Percentiles rank a stretch among this genome's conserved stretches.
Conservation (phyloP, 2,888 invertebrate species). For the Volucella inflata region DNA sequence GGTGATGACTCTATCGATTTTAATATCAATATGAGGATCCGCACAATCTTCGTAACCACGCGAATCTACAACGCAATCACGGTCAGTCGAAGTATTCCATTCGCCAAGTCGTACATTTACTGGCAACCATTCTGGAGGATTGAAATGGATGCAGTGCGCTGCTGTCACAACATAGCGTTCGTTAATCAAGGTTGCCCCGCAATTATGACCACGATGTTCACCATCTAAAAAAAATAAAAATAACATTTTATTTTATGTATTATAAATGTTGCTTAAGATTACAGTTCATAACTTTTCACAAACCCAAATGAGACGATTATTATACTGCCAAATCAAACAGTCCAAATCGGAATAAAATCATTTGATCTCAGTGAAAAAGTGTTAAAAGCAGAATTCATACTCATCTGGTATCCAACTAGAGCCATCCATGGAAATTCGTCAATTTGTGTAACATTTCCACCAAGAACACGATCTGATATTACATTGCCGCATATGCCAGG, state of each 20-base stretch:
- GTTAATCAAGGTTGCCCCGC: slow-evolving; percentile 89
- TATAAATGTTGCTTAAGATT: too few relatives aligned
- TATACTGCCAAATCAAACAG: too few relatives aligned
- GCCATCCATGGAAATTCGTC: slow-evolving; percentile 87
- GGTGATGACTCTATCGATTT: slow-evolving; percentile 86
- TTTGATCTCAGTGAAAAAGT: background rate
- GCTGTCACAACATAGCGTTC: slow-evolving; percentile 89
- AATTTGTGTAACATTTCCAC: slow-evolving; percentile 86
- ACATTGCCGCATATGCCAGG: slow-evolving; percentile 85
- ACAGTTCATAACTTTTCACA: too few relatives aligned
- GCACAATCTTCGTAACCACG: slow-evolving; percentile 85
- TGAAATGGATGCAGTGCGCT: slow-evolving; percentile 89
- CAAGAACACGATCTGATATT: slow-evolving; percentile 86
- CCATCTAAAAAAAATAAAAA: slow-evolving; percentile 73
- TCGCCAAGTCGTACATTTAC: slow-evolving; percentile 81
- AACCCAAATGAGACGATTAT: too few relatives aligned
- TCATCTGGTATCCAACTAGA: slow-evolving; percentile 84
- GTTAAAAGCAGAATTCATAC: slow-evolving; percentile 73
- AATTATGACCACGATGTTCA: slow-evolving; percentile 85
- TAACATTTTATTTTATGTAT: too few relatives aligned
- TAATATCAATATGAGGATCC: slow-evolving; percentile 85
- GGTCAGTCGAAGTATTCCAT: slow-evolving; percentile 80
- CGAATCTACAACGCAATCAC: slow-evolving; percentile 79
- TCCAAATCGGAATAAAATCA: background rate
- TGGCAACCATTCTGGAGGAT: slow-evolving; percentile 86